phyloP scores from a whole-genome alignment of 2,888 invertebrate species.

The Podabrus alpinus region DNA sequence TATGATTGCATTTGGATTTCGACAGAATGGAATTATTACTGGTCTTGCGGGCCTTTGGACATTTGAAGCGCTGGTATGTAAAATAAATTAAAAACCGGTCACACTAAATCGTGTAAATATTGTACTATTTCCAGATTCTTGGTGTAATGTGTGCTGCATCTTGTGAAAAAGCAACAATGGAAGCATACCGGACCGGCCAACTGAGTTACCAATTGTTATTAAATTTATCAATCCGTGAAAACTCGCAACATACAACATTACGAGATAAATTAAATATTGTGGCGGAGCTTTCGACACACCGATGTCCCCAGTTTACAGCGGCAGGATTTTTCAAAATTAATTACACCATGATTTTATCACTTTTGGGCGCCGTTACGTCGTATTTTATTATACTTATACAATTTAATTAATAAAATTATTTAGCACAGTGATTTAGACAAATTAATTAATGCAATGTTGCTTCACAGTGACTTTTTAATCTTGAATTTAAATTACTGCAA shows the following conservation, averaged over 20 bases:
- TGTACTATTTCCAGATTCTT: conserved; percentile 28
- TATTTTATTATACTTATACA: conserved; percentile 33
- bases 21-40: background rate
- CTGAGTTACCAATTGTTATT: conserved; percentile 34
- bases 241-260: conserved; percentile 5
- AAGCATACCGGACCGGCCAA: conserved; percentile 32
- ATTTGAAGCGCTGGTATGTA: background rate
- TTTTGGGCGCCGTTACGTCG: conserved; percentile 25
- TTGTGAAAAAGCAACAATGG: conserved; percentile 32
- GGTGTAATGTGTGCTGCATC: conserved; percentile 30
- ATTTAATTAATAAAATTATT: conserved; percentile 8
- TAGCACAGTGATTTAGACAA: background rate
- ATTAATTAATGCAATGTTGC: too few species aligned
- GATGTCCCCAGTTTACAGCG: conserved; percentile 24
- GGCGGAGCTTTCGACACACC: conserved; percentile 13
- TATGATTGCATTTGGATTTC: background rate
- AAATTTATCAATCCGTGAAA: conserved; percentile 24
- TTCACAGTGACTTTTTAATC: background rate
- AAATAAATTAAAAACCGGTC: background rate
- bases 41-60: background rate
- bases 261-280: conserved; percentile 11
- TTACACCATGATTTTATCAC: conserved; percentile 24
- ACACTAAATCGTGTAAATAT: background rate
- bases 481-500: too few species aligned
- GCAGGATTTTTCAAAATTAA: conserved; percentile 31